Evolutionary conservation across 2,797 vertebrate genomes (phyloP), one percentile per base, ranked within the genome.

Genomic region (Cottoperca gobio): DNA sequence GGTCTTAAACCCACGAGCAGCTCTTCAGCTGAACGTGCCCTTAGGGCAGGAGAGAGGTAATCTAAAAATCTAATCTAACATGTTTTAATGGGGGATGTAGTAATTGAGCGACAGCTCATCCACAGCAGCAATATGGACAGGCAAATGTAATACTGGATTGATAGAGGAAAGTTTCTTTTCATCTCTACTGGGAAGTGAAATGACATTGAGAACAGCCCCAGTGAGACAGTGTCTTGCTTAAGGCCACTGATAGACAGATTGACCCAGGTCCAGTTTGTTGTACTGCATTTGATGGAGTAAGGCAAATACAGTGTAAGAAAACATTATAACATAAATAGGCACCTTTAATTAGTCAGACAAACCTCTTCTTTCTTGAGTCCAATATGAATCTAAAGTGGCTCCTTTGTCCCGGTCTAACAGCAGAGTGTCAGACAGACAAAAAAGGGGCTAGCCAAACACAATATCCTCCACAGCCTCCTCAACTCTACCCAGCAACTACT

Each of bases 401-500:
- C 40, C 58, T 90, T 89, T 90, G 76, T 91, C 78, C 62, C 21
- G 33, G n/a, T 61, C 59, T 68, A 50, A 54, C 59, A 78, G 78
- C 73, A 46, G 28, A 63, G 65, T 77, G 53, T 78, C 69, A 81
- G 55, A 82, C 76, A 76, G 70, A 64, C 79, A 91, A 91, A 86
- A 55, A 54, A 40, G 39, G 35, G 65, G 43, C 53, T 28, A 52
- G 39, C 77, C 84, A 91, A 88, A 84, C 66, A 85, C 86, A 83
- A 85, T 79, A 81, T 74, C 69, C 57, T 74, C 79, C 16, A 26
- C 81, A 77, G 78, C 79, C 81, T 84, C 72, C 78, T 42, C 78
- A 88, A 86, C 87, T 95, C 95, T 96, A 95, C 96, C 95, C 92
- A 37, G 95, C 95, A 96, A 97, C 95, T 86, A 76, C 90, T 90